Conservation (phyloP, 1,140 invertebrate species). For the Dreissena polymorpha region DNA sequence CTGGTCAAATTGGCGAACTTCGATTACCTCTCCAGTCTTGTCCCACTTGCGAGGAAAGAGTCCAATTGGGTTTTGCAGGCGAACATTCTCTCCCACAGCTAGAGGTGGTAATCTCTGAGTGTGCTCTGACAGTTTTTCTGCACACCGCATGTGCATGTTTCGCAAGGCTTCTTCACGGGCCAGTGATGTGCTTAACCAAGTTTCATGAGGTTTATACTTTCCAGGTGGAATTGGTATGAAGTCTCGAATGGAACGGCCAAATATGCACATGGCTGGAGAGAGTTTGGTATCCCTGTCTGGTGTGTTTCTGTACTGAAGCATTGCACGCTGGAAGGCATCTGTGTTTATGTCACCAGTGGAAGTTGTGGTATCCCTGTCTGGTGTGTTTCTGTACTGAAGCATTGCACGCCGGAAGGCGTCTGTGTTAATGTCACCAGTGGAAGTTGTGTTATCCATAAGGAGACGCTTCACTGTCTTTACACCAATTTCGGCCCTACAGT, state of each 20-base stretch:
- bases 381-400: conserved; percentile 61
- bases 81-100: conserved; percentile 54
- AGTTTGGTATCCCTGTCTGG: too few species aligned
- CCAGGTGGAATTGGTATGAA: conserved; percentile 61
- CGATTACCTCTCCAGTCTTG: conserved; percentile 53
- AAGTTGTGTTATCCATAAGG: conserved; percentile 49
- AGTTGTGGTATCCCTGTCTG: conserved; percentile 61
- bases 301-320: too few species aligned
- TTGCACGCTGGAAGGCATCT: too few species aligned
- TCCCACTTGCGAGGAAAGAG: conserved; percentile 60
- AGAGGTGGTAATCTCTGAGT: conserved; percentile 52
- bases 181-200: conserved; percentile 55
- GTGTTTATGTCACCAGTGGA: too few species aligned
- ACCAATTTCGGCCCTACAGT: conserved; percentile 55
- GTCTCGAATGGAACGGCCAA: conserved; percentile 51
- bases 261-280: conserved; percentile 55
- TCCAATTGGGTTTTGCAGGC: conserved; percentile 61
- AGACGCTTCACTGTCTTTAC: conserved; percentile 59
- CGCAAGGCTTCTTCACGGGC: conserved; percentile 53
- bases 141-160: conserved; percentile 55
- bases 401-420: conserved; percentile 57
- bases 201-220: conserved; percentile 57
- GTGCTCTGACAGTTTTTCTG: conserved; percentile 56
- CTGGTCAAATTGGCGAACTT: conserved; percentile 61
- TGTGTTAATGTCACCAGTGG: conserved; percentile 55